A percentile compares a stretch with the other conserved stretches of the same genome.
Evolutionary conservation across 2,888 invertebrate genomes (phyloP).

Genomic region (Callimorpha dominula): DNA sequence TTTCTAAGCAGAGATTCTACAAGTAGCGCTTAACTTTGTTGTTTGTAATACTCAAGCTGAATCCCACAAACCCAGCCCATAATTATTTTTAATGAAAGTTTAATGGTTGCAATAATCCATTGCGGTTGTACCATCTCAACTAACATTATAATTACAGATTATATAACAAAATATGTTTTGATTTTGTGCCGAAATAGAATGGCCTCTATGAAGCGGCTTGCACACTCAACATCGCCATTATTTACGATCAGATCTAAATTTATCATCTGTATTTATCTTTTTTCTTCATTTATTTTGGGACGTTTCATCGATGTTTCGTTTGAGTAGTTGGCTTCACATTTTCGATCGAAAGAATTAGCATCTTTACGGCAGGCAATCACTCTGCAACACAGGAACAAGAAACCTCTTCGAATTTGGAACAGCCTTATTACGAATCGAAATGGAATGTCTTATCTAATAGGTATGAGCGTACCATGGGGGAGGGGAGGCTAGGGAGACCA

Average conservation of each 20-base stretch:
- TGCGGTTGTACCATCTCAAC: conserved; percentile 19
- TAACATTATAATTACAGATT: conserved; percentile 48
- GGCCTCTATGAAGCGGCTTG: conserved; percentile 21
- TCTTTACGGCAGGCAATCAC: not conserved
- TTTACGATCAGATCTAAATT: conserved; percentile 39
- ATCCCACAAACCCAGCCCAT: too few species aligned
- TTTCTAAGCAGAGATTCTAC: too few species aligned
- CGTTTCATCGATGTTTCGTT: conserved; percentile 12
- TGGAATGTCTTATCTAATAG: too few species aligned
- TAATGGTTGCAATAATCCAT: too few species aligned
- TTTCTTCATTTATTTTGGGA: conserved; percentile 24
- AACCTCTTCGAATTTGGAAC: too few species aligned
- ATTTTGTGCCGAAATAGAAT: conserved; percentile 40
- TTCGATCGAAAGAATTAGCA: not conserved
- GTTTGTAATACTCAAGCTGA: too few species aligned
- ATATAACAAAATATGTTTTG: conserved; percentile 50
- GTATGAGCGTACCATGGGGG: too few species aligned
- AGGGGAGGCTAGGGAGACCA: too few species aligned
- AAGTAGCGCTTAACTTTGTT: too few species aligned
- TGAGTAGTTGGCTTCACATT: not conserved
- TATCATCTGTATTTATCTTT: conserved; percentile 28
- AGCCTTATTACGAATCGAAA: too few species aligned
- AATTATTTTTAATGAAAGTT: too few species aligned
- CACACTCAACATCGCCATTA: conserved; percentile 30
- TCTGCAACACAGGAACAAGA: too few species aligned